These are phyloP conservation scores for Cyphomyrus plagiostoma DNA, from an alignment of 2,113 vertebrate genomes.

Conservation along the genomic window DNA sequence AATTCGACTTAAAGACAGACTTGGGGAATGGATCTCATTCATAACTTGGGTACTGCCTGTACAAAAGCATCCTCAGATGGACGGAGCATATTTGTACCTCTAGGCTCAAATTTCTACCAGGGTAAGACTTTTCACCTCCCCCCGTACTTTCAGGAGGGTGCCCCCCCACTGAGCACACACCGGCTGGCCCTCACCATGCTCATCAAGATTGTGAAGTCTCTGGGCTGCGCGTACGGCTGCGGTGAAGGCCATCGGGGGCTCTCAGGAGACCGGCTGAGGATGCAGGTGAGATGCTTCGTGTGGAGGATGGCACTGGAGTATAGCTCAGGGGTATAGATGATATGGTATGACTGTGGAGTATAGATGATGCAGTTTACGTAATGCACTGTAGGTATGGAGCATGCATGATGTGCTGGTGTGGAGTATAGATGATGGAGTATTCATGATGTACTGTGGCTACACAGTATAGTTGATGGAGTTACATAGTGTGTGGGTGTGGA, in stretches of 20 bases:
- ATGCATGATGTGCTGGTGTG: neutral
- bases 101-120: neutral
- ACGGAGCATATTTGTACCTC: neutral
- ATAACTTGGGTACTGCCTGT: too few relatives aligned
- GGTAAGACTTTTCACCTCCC: neutral
- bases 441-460: neutral
- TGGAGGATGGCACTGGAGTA: neutral
- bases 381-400: neutral
- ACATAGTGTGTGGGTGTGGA: neutral
- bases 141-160: constrained; percentile 67
- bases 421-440: neutral
- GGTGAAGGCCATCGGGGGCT: constrained; percentile 95
- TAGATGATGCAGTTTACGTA: neutral
- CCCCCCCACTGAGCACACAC: constrained; percentile 73
- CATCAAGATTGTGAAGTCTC: constrained; percentile 95
- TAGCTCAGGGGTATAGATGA: neutral
- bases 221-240: constrained; percentile 97
- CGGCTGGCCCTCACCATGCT: constrained; percentile 92
- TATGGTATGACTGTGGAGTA: neutral
- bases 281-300: constrained; percentile 72
- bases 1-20: too few relatives aligned
- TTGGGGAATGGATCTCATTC: too few relatives aligned
- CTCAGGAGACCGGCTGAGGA: constrained; percentile 92
- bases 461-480: neutral
- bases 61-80: neutral